Percentiles rank a stretch among this genome's conserved stretches.
phyloP scores from a whole-genome alignment of 2,888 invertebrate species.

The Eilema caniola region DNA sequence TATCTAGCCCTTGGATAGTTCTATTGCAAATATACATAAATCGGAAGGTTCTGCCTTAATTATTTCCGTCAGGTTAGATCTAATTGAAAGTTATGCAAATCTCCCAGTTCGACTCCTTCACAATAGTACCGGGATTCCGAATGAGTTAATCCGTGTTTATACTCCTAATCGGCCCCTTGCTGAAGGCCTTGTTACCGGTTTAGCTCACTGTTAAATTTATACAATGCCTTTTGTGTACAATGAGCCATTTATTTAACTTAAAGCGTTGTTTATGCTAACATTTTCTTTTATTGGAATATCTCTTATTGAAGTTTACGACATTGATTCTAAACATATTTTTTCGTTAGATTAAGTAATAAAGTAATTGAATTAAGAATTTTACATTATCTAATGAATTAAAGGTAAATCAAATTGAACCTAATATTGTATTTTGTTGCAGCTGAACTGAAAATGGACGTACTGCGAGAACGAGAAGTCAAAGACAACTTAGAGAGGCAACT shows the following conservation, averaged over 20 bases:
- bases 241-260: constrained; percentile 75
- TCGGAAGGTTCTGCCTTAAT: constrained; percentile 78
- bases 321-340: constrained; percentile 29
- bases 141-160: constrained; percentile 87
- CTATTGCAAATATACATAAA: constrained; percentile 56
- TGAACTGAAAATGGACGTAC: constrained; percentile 98
- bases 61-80: constrained; percentile 83
- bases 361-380: background rate
- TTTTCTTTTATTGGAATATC: constrained; percentile 63
- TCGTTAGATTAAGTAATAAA: constrained; percentile 17
- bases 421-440: constrained; percentile 89
- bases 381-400: background rate
- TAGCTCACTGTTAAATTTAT: constrained; percentile 82
- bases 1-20: constrained; percentile 26
- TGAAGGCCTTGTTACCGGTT: constrained; percentile 82
- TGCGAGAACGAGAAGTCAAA: constrained; percentile 96
- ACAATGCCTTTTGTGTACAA: constrained; percentile 81
- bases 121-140: constrained; percentile 85
- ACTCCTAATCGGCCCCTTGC: constrained; percentile 85
- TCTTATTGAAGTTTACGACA: constrained; percentile 50
- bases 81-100: constrained; percentile 87
- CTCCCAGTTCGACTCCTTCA: constrained; percentile 85
- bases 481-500: constrained; percentile 97
- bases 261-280: constrained; percentile 68
- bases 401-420: constrained; percentile 25